A percentile compares a stretch with the other conserved stretches of the same genome.
Evolutionary conservation across 2,888 invertebrate genomes (phyloP).

Genomic region (Mimumesa dahlbomi): DNA sequence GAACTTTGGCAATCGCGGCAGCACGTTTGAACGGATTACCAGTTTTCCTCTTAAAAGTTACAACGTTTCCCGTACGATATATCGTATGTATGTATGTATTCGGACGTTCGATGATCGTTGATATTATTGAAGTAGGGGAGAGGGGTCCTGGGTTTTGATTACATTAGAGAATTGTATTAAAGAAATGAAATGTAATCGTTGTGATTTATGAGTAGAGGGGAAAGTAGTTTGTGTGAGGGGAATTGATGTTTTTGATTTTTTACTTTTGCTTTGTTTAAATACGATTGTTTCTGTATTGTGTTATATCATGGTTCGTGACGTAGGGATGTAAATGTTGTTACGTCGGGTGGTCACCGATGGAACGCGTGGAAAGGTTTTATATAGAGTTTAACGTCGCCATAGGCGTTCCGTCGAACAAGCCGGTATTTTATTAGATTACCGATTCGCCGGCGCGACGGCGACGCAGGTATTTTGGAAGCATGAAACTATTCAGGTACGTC

Average conservation of each 20-base stretch:
- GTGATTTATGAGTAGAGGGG: too few relatives aligned
- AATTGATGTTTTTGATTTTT: too few relatives aligned
- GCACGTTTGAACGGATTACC: neutral
- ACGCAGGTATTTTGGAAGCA: slow-evolving; percentile 29
- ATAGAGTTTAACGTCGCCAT: slow-evolving; percentile 10
- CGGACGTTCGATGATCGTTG: neutral
- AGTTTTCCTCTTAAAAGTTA: neutral
- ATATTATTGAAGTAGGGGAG: too few relatives aligned
- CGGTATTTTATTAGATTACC: slow-evolving; percentile 36
- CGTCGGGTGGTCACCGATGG: too few relatives aligned
- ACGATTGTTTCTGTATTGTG: too few relatives aligned
- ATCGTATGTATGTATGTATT: too few relatives aligned
- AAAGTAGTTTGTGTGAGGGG: too few relatives aligned
- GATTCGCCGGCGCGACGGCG: slow-evolving; percentile 26
- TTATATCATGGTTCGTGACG: too few relatives aligned
- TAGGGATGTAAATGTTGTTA: too few relatives aligned
- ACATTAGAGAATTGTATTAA: too few relatives aligned
- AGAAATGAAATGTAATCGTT: neutral
- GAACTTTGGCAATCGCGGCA: slow-evolving; percentile 39
- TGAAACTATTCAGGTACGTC: slow-evolving; percentile 50
- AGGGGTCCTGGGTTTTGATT: too few relatives aligned
- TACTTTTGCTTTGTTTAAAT: too few relatives aligned
- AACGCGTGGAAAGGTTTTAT: slow-evolving; percentile 12
- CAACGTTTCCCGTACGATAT: neutral
- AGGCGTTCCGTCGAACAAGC: slow-evolving; percentile 41